Evolutionary conservation across 2,797 vertebrate genomes (phyloP), one percentile per base, ranked within the genome.

Genomic region (Xerus rutilus): DNA sequence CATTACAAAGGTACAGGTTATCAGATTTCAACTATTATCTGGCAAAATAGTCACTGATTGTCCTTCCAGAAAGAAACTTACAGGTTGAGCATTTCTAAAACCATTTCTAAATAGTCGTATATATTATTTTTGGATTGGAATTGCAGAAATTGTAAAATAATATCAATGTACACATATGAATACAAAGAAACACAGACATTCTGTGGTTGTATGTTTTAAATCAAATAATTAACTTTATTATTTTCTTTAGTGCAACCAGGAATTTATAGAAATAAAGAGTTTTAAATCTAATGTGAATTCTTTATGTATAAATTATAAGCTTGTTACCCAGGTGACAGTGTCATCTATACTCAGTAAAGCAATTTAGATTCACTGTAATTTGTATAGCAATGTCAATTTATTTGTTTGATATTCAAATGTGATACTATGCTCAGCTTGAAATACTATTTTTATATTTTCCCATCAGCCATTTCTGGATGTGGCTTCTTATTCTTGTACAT

Each of bases 331-430:
- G 20, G 59, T 97, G 82, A 94, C 0, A 12, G 57, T 82, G 25
- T 2, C 43, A 95, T 90, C 64, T 69, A 73, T 93, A 84, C 45
- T 92, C 77, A 43, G 39, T 57, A 97, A 95, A 74, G 77, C 73
- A 94, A 96, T 93, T 97, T 94, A 35, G 57, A 83, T 43, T 97
- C 72, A 74, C 23, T 95, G 2, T 95, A 77, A 95, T 93, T 97
- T 94, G 0, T 76, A 95, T 20, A 79, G 93, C 64, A 92, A 52
- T 92, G 76, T 7, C 28, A 83, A 13, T 93, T 95, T 54, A 90
- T 76, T 97, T 93, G 25, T 90, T 97, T 96, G 86, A 85, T 96
- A 94, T 97, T 98, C 62, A 97, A 96, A 94, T 15, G 72, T 62
- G 13, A 92, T 95, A 62, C 86, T 90, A 89, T 94, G 78, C 84